Conservation (phyloP, 2,797 vertebrate species). For the Hipposideros larvatus region DNA sequence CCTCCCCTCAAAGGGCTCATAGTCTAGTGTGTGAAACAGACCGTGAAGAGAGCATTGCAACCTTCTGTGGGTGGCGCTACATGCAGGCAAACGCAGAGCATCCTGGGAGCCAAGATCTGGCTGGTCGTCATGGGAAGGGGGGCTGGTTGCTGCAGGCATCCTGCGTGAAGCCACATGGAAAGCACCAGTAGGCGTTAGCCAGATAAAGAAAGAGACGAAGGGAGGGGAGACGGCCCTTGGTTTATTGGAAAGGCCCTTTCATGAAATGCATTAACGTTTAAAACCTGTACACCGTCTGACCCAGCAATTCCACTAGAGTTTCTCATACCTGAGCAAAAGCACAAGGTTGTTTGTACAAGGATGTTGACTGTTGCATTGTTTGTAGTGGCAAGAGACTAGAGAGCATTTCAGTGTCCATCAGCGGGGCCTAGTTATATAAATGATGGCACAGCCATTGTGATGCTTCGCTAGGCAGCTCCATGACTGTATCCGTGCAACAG, state of each 20-base stretch:
- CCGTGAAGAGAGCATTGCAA: neutral
- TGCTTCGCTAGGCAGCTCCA: neutral
- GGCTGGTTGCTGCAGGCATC: neutral
- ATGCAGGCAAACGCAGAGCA: neutral
- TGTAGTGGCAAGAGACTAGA: slow-evolving; percentile 53
- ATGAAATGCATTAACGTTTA: slow-evolving; percentile 55
- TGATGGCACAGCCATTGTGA: neutral
- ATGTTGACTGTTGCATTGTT: slow-evolving; percentile 69
- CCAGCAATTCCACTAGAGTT: slow-evolving; percentile 44
- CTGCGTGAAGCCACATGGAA: neutral
- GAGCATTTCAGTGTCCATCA: slow-evolving; percentile 48
- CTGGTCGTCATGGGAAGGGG: neutral
- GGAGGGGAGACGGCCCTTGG: neutral
- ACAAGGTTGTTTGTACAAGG: slow-evolving; percentile 61
- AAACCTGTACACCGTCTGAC: slow-evolving; percentile 25
- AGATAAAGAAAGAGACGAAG: neutral
- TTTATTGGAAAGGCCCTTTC: slow-evolving; percentile 25
- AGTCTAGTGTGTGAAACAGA: slow-evolving; percentile 8
- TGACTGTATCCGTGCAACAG: neutral
- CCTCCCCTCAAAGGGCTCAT: slow-evolving; percentile 33
- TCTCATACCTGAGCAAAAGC: slow-evolving; percentile 18
- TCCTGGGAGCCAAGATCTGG: neutral
- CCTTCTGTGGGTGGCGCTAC: neutral
- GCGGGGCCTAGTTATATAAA: slow-evolving; percentile 45
- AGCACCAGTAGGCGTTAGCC: neutral